phyloP scores from a whole-genome alignment of 2,113 vertebrate species.

The Coptodon bakossiorum region DNA sequence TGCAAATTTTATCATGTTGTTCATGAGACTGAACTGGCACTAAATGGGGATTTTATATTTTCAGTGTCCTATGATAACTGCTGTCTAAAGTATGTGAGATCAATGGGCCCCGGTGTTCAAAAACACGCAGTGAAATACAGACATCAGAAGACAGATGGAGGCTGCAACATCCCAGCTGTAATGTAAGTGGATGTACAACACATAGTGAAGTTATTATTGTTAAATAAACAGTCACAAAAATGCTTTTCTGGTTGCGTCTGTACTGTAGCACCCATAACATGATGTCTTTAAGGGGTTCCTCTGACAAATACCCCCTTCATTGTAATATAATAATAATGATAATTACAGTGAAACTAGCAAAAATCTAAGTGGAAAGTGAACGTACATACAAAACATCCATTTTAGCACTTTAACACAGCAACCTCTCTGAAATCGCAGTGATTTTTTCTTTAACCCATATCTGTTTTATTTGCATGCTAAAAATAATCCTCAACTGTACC shows the following conservation, averaged over 20 bases:
- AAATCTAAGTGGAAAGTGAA: background rate
- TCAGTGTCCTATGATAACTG: constrained; percentile 71
- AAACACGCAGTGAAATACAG: constrained; percentile 40
- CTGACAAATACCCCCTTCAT: background rate
- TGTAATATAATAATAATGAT: background rate
- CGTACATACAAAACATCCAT: background rate
- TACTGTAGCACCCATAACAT: background rate
- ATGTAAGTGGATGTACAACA: constrained; percentile 49
- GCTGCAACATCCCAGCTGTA: constrained; percentile 69
- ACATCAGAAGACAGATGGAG: constrained; percentile 58
- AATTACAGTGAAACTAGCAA: background rate
- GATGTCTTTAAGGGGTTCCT: background rate
- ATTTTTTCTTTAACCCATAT: background rate
- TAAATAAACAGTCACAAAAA: background rate
- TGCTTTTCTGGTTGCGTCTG: background rate
- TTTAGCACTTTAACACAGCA: background rate
- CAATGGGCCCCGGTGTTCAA: accelerated
- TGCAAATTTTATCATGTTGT: background rate
- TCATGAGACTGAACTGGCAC: background rate
- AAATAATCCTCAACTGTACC: background rate
- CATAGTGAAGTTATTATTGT: background rate
- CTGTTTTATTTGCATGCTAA: background rate
- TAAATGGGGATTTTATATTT: background rate
- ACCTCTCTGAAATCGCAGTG: background rate
- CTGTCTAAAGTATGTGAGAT: constrained; percentile 56